Evolutionary conservation across 2,888 invertebrate genomes (phyloP).

Genomic region (Cinara cedri): DNA sequence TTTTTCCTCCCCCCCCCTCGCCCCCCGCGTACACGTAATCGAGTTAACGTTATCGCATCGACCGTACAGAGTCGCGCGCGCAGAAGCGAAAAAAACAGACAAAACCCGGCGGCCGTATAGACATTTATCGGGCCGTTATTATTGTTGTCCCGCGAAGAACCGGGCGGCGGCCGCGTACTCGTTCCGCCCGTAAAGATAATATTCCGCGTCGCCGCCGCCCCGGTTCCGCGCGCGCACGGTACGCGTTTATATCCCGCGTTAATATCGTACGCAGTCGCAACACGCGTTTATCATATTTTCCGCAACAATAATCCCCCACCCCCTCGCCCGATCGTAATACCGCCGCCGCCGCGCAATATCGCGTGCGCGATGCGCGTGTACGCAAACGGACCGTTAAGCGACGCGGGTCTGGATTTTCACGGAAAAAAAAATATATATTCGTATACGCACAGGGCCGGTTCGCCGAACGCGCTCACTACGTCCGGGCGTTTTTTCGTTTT

Average conservation of each 20-base stretch:
- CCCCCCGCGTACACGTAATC: slow-evolving; percentile 37
- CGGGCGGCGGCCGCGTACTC: slow-evolving; percentile 34
- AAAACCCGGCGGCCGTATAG: slow-evolving; percentile 34
- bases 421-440: too few species aligned
- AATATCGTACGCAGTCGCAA: background rate
- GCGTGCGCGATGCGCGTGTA: too few species aligned
- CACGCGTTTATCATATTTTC: slow-evolving; percentile 14
- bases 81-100: slow-evolving; percentile 1
- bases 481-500: background rate
- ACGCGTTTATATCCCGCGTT: background rate
- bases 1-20: too few species aligned
- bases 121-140: slow-evolving; percentile 41
- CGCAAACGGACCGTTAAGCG: background rate
- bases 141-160: slow-evolving; percentile 14
- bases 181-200: slow-evolving; percentile 39
- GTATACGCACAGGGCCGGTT: background rate
- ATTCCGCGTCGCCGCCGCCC: background rate
- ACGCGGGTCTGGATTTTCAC: background rate
- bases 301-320: slow-evolving; percentile 1
- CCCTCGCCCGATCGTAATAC: background rate
- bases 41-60: slow-evolving; percentile 52
- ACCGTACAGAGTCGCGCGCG: slow-evolving; percentile 9
- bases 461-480: too few species aligned
- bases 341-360: background rate
- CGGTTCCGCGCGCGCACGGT: background rate